These are phyloP conservation scores for Erebia ligea DNA, from an alignment of 2,888 invertebrate species.

Conservation along the genomic window DNA sequence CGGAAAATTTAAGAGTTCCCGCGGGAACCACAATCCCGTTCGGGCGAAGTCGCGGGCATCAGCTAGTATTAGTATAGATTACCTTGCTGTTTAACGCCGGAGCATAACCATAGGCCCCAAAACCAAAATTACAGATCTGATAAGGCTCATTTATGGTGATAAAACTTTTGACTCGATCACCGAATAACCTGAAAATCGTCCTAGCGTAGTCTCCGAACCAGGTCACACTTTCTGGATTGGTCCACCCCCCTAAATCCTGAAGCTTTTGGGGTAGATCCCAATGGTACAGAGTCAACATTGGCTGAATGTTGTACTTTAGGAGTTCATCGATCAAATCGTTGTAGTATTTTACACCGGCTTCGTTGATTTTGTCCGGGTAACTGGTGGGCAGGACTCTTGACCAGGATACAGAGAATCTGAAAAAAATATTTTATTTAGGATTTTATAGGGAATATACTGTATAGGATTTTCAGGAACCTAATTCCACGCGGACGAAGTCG, in stretches of 20 bases:
- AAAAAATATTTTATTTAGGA: too few relatives aligned
- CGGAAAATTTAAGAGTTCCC: too few relatives aligned
- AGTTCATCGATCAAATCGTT: constrained; percentile 86
- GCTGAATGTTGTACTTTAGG: constrained; percentile 81
- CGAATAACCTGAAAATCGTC: constrained; percentile 40
- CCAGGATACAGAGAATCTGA: constrained; percentile 87
- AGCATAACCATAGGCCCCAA: constrained; percentile 56
- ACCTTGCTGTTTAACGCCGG: constrained; percentile 51
- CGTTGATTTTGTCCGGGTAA: constrained; percentile 82
- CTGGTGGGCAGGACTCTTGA: constrained; percentile 86
- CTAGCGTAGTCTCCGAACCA: not conserved
- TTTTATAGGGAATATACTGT: too few relatives aligned
- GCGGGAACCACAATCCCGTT: too few relatives aligned
- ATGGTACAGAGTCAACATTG: constrained; percentile 84
- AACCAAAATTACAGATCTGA: constrained; percentile 64
- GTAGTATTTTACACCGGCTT: constrained; percentile 86
- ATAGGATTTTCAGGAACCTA: too few relatives aligned
- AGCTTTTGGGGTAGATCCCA: constrained; percentile 82
- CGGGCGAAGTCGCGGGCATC: too few relatives aligned
- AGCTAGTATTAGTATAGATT: too few relatives aligned
- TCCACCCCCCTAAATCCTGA: constrained; percentile 83
- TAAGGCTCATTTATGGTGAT: constrained; percentile 83
- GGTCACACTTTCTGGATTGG: constrained; percentile 71
- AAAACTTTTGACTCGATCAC: constrained; percentile 77
- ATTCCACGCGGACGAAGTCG: too few relatives aligned